Evolutionary conservation across 2,797 vertebrate genomes (phyloP).

Genomic region (Liparis tanakae): DNA sequence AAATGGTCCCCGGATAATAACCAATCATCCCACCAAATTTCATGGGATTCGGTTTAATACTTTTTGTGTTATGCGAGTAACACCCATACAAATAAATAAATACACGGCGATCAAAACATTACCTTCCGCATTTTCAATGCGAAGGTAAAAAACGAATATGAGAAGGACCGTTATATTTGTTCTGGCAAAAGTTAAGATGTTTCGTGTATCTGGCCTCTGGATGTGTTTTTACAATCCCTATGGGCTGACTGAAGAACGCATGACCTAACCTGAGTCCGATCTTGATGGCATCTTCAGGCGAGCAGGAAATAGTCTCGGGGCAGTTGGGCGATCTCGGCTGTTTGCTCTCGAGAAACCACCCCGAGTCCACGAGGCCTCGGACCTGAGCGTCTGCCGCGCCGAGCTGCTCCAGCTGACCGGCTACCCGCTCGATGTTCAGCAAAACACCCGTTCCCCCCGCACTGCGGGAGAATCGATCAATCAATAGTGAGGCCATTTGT

Average conservation of each 20-base stretch:
- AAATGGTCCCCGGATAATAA: too few relatives aligned
- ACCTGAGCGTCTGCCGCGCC: slow-evolving; percentile 86
- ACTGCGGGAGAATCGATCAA: slow-evolving; percentile 63
- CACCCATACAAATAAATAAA: too few relatives aligned
- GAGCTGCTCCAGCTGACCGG: slow-evolving; percentile 83
- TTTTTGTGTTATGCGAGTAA: too few relatives aligned
- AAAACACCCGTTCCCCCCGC: slow-evolving; percentile 88
- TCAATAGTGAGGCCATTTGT: slow-evolving; percentile 34
- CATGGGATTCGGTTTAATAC: too few relatives aligned
- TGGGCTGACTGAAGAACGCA: background rate
- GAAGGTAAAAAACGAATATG: background rate
- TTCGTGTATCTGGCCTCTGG: background rate
- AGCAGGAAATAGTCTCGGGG: slow-evolving; percentile 83
- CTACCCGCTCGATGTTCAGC: slow-evolving; percentile 87
- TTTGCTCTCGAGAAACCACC: slow-evolving; percentile 88
- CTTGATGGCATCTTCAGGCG: slow-evolving; percentile 86
- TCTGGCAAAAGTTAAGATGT: background rate
- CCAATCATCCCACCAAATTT: too few relatives aligned
- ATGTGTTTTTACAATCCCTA: background rate
- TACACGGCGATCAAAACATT: too few relatives aligned
- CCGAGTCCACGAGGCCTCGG: slow-evolving; percentile 87
- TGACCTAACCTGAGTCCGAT: slow-evolving; percentile 83
- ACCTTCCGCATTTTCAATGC: too few relatives aligned
- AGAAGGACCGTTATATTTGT: background rate
- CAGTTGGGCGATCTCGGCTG: slow-evolving; percentile 82